Base-by-base conservation (phyloP, 2,888 invertebrate genomes). In the Meganola albula region DNA sequence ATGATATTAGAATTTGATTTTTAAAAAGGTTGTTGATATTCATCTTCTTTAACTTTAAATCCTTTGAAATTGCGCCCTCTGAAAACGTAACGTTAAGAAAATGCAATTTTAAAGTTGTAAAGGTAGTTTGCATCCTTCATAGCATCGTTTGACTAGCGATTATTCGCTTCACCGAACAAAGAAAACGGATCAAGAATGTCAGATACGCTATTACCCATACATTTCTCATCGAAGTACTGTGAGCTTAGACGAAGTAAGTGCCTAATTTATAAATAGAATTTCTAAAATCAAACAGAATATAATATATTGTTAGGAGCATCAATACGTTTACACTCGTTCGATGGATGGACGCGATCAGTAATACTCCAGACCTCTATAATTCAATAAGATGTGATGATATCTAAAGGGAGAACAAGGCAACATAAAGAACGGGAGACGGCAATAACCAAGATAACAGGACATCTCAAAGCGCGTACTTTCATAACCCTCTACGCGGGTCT, bases 401-500 rank as follows among this genome's bases (percentile, higher is more conserved):
- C 50, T 44, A 55, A 51, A 55, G 54, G 55, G 57, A 46, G 54
- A 53, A 41, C 29, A 50, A 40, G 45, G 45, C 44, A 50, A 49
- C 50, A 61, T 60, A 62, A 64, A 66, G 58, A 62, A 62, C 55
- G 51, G 51, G 58, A 63, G 44, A 60, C 58, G 47, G 72, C 68
- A 63, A 70, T 80, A 78, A 74, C 75, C 69, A 65, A 65, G 74
- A 71, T 70, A 72, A 61, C 60, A 61, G 65, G 60, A 63, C 63
- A 57, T 59, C 49, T 58, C 56, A 48, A 48, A 46, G 54, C 43
- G 50, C 41, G 41, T 33, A 21, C 36, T 30, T 25, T 31, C 37
- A 37, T 36, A 48, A 47, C 52, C 44, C 44, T 40, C 45, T 37
- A 12, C 27, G 39, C 36, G 48, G 45, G 38, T 50, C 49, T 41